Evolutionary conservation across 2,888 invertebrate species (phyloP), one percentile per base, ranked within the genome.

Genomic region (Pammene fasciana): DNA sequence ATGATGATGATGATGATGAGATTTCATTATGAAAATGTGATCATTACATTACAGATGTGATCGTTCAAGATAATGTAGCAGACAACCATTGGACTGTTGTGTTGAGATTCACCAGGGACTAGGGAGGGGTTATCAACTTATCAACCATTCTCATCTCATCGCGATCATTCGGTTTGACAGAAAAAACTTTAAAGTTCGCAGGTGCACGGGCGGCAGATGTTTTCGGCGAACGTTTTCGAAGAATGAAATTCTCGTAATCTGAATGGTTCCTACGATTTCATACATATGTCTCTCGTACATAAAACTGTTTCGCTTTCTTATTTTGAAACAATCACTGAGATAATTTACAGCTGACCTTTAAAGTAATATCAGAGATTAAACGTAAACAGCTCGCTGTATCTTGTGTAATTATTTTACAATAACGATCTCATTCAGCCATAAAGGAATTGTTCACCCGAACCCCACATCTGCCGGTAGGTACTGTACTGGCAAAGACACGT

Each of bases 161-260:
- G 43, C 46, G 59, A 68, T 57, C 68, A 43, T 50, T 52, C 11
- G 50, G 68, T 65, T 60, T 76, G 75, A 77, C 77, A 73, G 78
- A 83, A 84, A 86, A 85, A 86, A 84, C 78, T 74, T 75, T n/a
- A n/a, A n/a, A 68, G 75, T 77, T 78, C 73, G 76, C 76, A 75
- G 73, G 76, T 76, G 79, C 83, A 85, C 87, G 86, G 86, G 86
- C 79, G 79, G 82, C 86, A 87, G 88, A 87, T 87, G 88, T 79
- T 68, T 71, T 71, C 67, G 67, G 55, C 75, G 72, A 77, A 76
- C 79, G 77, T 77, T 78, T 70, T 70, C 72, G 77, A 78, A 75
- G 73, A 65, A 75, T 76, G 76, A 26, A 82, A 79, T 76, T 76
- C 26, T 4, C 26, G 26, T 26, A 26, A 4, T 26, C 26, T 26